Evolutionary conservation across 2,888 invertebrate genomes (phyloP), one percentile per base, ranked within the genome.

Genomic region (Achlya flavicornis): DNA sequence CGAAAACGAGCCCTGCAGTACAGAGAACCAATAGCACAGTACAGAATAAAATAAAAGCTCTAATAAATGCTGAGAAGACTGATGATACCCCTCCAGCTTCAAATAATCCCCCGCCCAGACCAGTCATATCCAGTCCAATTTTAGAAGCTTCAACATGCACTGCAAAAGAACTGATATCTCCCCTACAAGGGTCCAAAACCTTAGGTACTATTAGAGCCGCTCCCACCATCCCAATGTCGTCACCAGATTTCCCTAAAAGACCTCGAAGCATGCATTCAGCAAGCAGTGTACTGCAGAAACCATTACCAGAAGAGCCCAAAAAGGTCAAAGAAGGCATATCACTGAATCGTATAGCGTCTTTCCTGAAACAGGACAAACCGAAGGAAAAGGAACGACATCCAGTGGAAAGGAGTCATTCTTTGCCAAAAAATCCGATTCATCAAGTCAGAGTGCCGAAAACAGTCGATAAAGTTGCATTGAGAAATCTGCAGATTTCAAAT

Each of bases 91-190:
- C 67, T 10, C n/a, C 32, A 92, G 43, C 96, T 71, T 94, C 26
- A 92, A 46, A 96, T 0, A 89, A 96, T 68, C 96, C 97, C 0
- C 95, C 96, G 0, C 94, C 95, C 0, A 94, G 97, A 71, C 97
- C 97, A 0, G 95, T 97, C 11, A 97, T 98, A 72, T 97, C 97
- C 8, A 96, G 96, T 69, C 97, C 97, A 0, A 96, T 97, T 61
- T 87, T 98, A 62, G 97, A 97, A 84, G 95, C 96, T 3, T 97
- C 97, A 0, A 97, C 97, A 0, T 97, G 96, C 73, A 96, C 96
- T 0, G 97, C 96, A 0, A 96, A 96, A 77, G 96, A 97, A 75
- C 81, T 97, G 10, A 94, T 96, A 58, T 95, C 95, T 0, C 96
- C 96, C 0, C 89, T 96, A 43, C 94, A 95, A 78, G 93, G 95